These are phyloP conservation scores for Ciona savignyi DNA, from an alignment of 23 tunicate species.

Conservation along the genomic window DNA sequence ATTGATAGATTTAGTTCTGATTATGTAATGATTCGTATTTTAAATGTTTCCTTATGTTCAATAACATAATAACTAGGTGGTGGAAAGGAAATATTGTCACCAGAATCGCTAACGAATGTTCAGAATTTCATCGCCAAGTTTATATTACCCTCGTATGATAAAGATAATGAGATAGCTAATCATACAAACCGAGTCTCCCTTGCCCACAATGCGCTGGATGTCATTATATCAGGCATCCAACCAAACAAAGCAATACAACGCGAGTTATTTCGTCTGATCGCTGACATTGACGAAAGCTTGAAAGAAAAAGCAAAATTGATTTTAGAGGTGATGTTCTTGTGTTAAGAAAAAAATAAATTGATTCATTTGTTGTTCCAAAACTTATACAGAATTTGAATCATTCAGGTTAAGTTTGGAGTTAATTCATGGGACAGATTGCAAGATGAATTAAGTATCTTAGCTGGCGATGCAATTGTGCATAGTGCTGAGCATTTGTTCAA, in stretches of 20 bases:
- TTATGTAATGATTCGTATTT: no score
- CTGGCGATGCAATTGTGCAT: conserved; percentile 13
- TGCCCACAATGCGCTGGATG: conserved; percentile 49
- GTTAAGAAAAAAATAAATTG: no score
- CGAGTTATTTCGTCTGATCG: conserved; percentile 29
- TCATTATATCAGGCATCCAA: conserved; percentile 16
- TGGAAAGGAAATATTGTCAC: neutral
- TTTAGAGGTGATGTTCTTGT: conserved; percentile 14
- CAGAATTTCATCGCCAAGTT: conserved; percentile 25
- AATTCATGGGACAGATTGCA: conserved; percentile 33
- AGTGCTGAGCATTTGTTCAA: neutral
- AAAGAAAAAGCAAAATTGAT: conserved; percentile 25
- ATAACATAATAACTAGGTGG: conserved; percentile 16
- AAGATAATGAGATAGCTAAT: conserved; percentile 6
- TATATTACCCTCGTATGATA: conserved; percentile 16
- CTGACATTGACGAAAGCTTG: conserved; percentile 24
- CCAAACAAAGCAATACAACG: conserved; percentile 10
- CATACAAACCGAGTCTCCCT: conserved; percentile 35
- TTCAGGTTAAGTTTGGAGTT: conserved; percentile 22
- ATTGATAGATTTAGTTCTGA: no score
- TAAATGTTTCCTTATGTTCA: no score
- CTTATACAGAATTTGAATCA: no score
- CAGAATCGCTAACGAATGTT: neutral
- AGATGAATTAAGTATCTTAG: conserved; percentile 13
- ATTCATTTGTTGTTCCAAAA: no score